Base-by-base conservation (phyloP, 2,888 invertebrate genomes). In the Vanessa cardui region DNA sequence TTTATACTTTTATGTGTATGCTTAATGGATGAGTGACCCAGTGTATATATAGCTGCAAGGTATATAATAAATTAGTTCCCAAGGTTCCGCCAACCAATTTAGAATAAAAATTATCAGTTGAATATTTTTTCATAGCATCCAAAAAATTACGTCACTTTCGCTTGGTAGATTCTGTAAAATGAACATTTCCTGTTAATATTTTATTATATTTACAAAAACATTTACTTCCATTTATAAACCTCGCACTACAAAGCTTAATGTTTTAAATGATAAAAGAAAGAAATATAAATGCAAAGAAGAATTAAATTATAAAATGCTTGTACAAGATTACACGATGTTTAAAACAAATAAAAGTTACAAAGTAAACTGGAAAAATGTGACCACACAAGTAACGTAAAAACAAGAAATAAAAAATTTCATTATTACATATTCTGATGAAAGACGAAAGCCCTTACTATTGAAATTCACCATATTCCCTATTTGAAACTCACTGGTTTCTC, bases 391-490 rank as follows among this genome's bases (percentile, higher is more conserved):
- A 65, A 63, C 61, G 62, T 52, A 68, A 69, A n/a, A 68, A 68
- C 68, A 69, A 69, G 68, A 64, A 68, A 64, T 64, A 65, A 71
- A 66, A 71, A 64, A 54, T 64, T 66, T 69, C 70, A 68, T 71
- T 69, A 71, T 73, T 71, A 71, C 64, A 68, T 73, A 73, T 71
- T 71, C 66, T 52, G 62, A 64, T 60, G 56, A 44, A 31, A 58
- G 44, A 64, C 49, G 56, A 31, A 20, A 52, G 44, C 44, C 33
- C 60, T 62, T 72, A 72, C 70, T 45, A 58, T 60, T 52, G 26
- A 44, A 26, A 26, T 5, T 26, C 26, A 26, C 26, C 5, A 5
- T 26, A 26, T 0, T 26, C 2, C 5, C 26, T 26, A 26, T 62
- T 44, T 45, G 31, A 52, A 54, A 64, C 59, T 68, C 70, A 62